Percentiles rank a stretch among this genome's conserved stretches.
These are phyloP conservation scores for Trematomus loennbergii DNA, from an alignment of 2,113 vertebrate species.

Conservation along the genomic window DNA sequence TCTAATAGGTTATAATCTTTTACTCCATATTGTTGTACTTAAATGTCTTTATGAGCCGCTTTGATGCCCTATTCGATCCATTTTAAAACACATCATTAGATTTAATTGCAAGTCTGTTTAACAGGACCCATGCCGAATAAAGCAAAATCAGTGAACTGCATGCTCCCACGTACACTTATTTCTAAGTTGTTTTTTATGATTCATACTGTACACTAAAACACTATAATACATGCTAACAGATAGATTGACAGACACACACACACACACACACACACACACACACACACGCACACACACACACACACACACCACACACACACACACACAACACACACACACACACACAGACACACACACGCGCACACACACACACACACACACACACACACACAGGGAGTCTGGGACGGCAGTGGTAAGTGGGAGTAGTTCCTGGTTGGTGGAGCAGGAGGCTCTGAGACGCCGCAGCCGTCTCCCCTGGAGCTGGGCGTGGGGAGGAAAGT, in stretches of 20 bases:
- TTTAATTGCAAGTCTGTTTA: neutral
- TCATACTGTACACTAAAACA: neutral
- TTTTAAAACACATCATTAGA: neutral
- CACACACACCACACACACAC: slow-evolving; percentile 23
- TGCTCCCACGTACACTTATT: neutral
- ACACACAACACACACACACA: slow-evolving; percentile 35
- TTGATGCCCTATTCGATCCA: neutral
- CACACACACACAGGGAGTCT: slow-evolving; percentile 24
- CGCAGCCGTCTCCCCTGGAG: slow-evolving; percentile 68
- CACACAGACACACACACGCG: slow-evolving; percentile 33
- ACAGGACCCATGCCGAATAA: neutral
- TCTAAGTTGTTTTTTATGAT: neutral
- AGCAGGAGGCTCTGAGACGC: slow-evolving; percentile 74
- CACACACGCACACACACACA: too few species aligned
- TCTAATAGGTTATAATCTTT: neutral
- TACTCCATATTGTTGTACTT: neutral
- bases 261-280: neutral
- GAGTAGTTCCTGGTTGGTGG: slow-evolving; percentile 69
- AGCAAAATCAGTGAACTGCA: neutral
- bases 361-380: slow-evolving; percentile 37
- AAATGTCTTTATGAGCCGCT: neutral
- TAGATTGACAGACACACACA: neutral
- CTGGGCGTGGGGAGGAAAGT: slow-evolving; percentile 60
- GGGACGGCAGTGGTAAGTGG: slow-evolving; percentile 43
- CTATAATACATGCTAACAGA: neutral